These are phyloP conservation scores for Morelia viridis DNA, from an alignment of 2,797 vertebrate species.

Conservation along the genomic window DNA sequence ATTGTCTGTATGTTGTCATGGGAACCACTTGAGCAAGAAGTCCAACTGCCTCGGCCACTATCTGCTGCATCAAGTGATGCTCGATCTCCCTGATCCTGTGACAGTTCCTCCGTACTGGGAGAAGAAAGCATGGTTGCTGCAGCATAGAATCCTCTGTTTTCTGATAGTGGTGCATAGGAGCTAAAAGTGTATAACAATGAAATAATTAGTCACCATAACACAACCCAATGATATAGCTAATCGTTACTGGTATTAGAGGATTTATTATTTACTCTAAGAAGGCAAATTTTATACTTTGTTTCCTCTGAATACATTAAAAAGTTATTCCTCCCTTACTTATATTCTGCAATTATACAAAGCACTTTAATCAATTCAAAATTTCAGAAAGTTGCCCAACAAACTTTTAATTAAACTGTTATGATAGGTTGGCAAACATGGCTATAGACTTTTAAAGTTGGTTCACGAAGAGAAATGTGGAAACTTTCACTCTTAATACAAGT, in stretches of 20 bases:
- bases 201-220: not conserved
- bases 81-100: conserved; percentile 94
- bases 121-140: conserved; percentile 90
- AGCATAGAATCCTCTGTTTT: conserved; percentile 87
- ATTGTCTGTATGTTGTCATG: conserved; percentile 99
- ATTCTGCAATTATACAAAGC: conserved; percentile 15
- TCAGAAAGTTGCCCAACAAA: not conserved
- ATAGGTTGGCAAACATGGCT: not conserved
- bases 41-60: conserved; percentile 98
- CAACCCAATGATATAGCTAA: conserved; percentile 6
- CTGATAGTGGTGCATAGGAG: conserved; percentile 89
- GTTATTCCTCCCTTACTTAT: not conserved
- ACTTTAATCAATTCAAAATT: conserved; percentile 22
- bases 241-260: conserved; percentile 7
- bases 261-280: conserved; percentile 2
- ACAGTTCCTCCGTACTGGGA: conserved; percentile 94
- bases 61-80: conserved; percentile 95
- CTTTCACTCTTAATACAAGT: not conserved
- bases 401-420: not conserved
- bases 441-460: not conserved
- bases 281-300: conserved; percentile 6
- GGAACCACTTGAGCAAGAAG: conserved; percentile 96
- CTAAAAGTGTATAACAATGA: conserved; percentile 63
- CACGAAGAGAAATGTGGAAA: not conserved
- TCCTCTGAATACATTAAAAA: not conserved